phyloP scores from a whole-genome alignment of 2,888 invertebrate species.

The Drosophila macrothrix region DNA sequence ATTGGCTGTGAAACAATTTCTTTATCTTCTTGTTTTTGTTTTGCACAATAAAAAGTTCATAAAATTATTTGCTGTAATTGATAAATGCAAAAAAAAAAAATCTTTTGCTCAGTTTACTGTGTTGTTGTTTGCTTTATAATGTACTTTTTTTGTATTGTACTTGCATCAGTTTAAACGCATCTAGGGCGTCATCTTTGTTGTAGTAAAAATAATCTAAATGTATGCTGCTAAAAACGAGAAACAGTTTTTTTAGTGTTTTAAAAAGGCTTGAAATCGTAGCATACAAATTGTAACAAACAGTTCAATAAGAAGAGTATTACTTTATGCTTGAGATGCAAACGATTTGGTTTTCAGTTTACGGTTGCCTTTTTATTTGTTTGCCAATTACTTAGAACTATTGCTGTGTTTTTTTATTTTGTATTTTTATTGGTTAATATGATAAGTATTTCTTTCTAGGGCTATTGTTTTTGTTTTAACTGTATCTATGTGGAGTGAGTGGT shows the following conservation, averaged over 20 bases:
- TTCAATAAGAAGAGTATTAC: slow-evolving; percentile 24
- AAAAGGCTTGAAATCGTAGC: slow-evolving; percentile 33
- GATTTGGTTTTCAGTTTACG: slow-evolving; percentile 31
- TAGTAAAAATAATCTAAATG: slow-evolving; percentile 61
- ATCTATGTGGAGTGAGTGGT: slow-evolving; percentile 53
- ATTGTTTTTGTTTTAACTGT: slow-evolving; percentile 59
- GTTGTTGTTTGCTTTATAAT: slow-evolving; percentile 34
- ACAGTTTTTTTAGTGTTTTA: slow-evolving; percentile 48
- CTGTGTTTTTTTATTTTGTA: slow-evolving; percentile 40
- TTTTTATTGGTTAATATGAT: slow-evolving; percentile 67
- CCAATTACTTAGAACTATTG: slow-evolving; percentile 78
- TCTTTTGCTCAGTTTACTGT: slow-evolving; percentile 59
- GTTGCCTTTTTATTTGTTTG: slow-evolving; percentile 37
- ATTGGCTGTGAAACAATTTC: slow-evolving; percentile 70
- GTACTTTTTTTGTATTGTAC: slow-evolving; percentile 70
- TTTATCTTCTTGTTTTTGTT: slow-evolving; percentile 33
- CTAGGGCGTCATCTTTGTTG: slow-evolving; percentile 43
- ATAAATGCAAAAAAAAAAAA: slow-evolving; percentile 54
- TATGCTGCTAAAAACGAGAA: slow-evolving; percentile 71
- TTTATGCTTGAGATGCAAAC: slow-evolving; percentile 46
- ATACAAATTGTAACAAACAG: slow-evolving; percentile 39
- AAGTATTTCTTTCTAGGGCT: slow-evolving; percentile 69
- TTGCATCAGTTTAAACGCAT: slow-evolving; percentile 75
- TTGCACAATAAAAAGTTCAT: slow-evolving; percentile 40
- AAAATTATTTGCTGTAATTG: slow-evolving; percentile 37